Evolutionary conservation across 23 tunicate species (phyloP).

Genomic region (Styela clava): DNA sequence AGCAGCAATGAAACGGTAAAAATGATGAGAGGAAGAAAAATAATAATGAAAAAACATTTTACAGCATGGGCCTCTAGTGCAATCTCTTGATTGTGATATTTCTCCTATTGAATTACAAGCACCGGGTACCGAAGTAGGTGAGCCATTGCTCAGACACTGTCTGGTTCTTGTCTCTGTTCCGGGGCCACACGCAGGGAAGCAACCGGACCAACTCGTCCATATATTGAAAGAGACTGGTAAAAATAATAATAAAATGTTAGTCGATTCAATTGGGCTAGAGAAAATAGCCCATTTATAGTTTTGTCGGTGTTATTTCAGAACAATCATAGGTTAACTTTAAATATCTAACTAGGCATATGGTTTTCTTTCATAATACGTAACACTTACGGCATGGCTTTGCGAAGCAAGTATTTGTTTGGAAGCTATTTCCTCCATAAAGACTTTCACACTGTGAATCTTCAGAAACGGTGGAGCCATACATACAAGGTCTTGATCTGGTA

Average conservation of each 20-base stretch:
- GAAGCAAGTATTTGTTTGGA: not conserved
- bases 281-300: too few species aligned
- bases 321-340: too few species aligned
- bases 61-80: not conserved
- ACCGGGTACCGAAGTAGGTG: not conserved
- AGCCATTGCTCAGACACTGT: not conserved
- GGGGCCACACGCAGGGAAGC: not conserved
- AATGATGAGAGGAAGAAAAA: too few species aligned
- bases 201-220: not conserved
- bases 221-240: not conserved
- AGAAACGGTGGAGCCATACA: not conserved
- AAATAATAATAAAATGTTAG: too few species aligned
- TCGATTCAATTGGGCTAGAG: too few species aligned
- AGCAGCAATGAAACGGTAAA: too few species aligned
- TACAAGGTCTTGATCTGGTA: not conserved
- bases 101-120: not conserved
- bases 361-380: too few species aligned
- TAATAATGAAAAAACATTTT: not conserved
- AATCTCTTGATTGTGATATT: not conserved
- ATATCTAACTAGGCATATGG: too few species aligned
- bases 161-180: slow-evolving; percentile 14
- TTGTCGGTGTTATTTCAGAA: too few species aligned
- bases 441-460: not conserved
- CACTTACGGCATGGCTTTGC: not conserved
- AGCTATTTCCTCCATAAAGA: not conserved